A percentile compares a stretch with the other conserved stretches of the same genome.
Evolutionary conservation across 2,888 invertebrate genomes (phyloP).

Genomic region (Agriopis marginaria): DNA sequence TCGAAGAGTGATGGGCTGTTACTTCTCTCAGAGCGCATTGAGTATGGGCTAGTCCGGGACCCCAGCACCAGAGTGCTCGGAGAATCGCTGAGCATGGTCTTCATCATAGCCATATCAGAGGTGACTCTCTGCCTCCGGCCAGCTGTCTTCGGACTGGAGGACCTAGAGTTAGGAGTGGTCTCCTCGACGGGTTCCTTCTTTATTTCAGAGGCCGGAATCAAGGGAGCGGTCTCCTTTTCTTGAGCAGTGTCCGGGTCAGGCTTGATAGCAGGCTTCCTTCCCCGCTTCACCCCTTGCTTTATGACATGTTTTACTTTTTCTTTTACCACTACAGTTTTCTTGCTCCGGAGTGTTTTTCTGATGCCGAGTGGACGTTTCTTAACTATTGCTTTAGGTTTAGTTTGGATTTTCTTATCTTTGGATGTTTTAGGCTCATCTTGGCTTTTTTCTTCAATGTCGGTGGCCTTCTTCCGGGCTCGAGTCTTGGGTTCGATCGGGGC

Average conservation of each 20-base stretch:
- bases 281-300: conserved; percentile 67
- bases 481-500: conserved; percentile 77
- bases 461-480: conserved; percentile 80
- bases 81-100: conserved; percentile 75
- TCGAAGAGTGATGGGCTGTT: conserved; percentile 81
- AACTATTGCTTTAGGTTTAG: conserved; percentile 74
- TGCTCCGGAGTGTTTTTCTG: conserved; percentile 77
- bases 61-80: conserved; percentile 73
- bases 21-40: conserved; percentile 87
- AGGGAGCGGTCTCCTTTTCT: conserved; percentile 71
- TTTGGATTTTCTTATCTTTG: conserved; percentile 76
- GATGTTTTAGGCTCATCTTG: conserved; percentile 80
- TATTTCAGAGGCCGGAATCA: conserved; percentile 78
- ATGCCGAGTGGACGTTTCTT: conserved; percentile 81
- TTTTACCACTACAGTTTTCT: conserved; percentile 70
- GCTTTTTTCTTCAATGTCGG: conserved; percentile 70
- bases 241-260: conserved; percentile 66
- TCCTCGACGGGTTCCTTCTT: conserved; percentile 81
- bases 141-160: conserved; percentile 80
- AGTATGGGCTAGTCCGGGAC: conserved; percentile 85
- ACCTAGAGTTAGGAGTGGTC: conserved; percentile 73
- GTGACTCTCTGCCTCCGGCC: conserved; percentile 75
- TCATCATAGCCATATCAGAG: conserved; percentile 82
- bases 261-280: conserved; percentile 72
- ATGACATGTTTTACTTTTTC: conserved; percentile 74